These are phyloP conservation scores for Florisuga fusca DNA, from an alignment of 2,797 vertebrate genomes.

Conservation along the genomic window DNA sequence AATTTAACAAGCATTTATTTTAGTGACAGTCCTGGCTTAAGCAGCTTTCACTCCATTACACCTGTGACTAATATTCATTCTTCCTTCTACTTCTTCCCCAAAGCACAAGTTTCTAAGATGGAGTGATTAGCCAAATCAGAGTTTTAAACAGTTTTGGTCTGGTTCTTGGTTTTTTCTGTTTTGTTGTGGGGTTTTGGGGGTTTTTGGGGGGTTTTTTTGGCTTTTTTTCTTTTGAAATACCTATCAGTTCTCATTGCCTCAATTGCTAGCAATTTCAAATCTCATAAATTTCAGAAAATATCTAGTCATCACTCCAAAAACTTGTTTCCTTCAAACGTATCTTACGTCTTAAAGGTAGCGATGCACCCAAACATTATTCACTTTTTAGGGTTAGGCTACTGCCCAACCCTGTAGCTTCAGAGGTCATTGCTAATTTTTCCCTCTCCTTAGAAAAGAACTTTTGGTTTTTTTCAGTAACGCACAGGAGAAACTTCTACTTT, in stretches of 20 bases:
- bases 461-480: neutral
- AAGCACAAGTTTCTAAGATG: neutral
- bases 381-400: neutral
- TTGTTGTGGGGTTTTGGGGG: too few relatives aligned
- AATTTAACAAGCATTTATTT: neutral
- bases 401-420: neutral
- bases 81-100: neutral
- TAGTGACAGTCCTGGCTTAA: neutral
- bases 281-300: neutral
- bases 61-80: neutral
- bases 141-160: neutral
- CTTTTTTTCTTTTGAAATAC: neutral
- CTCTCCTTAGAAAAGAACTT: neutral
- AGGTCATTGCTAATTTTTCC: neutral
- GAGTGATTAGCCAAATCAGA: neutral
- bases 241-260: neutral
- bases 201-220: too few relatives aligned
- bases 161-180: too few relatives aligned
- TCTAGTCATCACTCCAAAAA: neutral
- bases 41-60: neutral
- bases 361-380: neutral
- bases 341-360: neutral
- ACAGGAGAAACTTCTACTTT: neutral
- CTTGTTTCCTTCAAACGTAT: neutral
- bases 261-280: neutral